A percentile compares a stretch with the other conserved stretches of the same genome.
phyloP scores from a whole-genome alignment of 2,888 invertebrate genomes.

The Philhelius pedissequus region DNA sequence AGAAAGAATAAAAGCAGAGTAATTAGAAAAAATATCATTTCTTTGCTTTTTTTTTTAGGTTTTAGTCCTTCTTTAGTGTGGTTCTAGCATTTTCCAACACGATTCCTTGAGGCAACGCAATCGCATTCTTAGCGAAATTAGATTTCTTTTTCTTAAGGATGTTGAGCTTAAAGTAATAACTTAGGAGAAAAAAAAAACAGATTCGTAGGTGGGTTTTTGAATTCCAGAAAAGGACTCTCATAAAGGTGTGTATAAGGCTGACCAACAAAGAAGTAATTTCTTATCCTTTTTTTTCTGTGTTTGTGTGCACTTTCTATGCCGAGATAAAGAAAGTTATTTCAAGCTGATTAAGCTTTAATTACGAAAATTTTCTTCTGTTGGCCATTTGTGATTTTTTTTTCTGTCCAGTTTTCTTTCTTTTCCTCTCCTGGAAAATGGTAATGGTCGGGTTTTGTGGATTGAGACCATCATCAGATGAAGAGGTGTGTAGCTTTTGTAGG shows the following conservation, averaged over 20 bases:
- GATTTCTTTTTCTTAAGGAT: constrained; percentile 33
- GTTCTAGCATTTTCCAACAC: constrained; percentile 27
- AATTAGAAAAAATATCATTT: constrained; percentile 34
- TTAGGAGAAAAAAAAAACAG: constrained; percentile 8
- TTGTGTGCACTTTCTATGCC: not conserved
- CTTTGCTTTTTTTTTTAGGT: not conserved
- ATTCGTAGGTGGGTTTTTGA: not conserved
- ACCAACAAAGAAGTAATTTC: constrained; percentile 30
- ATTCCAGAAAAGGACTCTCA: constrained; percentile 28
- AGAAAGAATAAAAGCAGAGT: constrained; percentile 34
- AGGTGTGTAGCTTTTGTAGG: not conserved
- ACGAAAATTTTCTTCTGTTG: constrained; percentile 36
- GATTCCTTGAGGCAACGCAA: constrained; percentile 58
- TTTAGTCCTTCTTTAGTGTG: constrained; percentile 32
- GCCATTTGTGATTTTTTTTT: constrained; percentile 22
- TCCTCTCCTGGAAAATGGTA: not conserved
- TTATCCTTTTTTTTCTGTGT: not conserved
- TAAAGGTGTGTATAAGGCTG: constrained; percentile 46
- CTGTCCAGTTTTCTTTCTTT: not conserved
- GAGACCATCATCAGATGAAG: not conserved
- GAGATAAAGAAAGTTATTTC: constrained; percentile 59
- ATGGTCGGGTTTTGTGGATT: not conserved
- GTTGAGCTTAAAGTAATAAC: constrained; percentile 37
- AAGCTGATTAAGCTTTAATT: constrained; percentile 68
- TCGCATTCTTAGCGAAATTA: constrained; percentile 60